A percentile compares a stretch with the other conserved stretches of the same genome.
phyloP scores from a whole-genome alignment of 2,888 invertebrate species.

The Apotomis betuletana region DNA sequence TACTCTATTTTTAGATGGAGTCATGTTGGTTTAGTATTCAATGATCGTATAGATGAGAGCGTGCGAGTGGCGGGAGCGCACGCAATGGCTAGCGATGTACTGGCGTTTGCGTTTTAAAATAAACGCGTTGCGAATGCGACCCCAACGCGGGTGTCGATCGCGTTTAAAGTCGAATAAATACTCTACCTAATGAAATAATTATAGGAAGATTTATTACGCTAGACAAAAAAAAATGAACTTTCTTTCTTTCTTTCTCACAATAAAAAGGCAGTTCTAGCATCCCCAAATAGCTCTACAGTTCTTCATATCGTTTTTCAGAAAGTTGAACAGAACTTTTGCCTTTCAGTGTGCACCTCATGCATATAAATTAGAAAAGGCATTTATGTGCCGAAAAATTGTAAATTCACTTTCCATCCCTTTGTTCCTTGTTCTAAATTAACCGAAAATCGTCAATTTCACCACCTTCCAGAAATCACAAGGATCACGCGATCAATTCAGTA shows the following conservation, averaged over 20 bases:
- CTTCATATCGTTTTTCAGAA: too few species aligned
- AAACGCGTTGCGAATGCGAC: conserved; percentile 50
- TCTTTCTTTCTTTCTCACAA: too few species aligned
- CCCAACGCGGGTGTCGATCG: conserved; percentile 66
- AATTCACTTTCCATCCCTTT: too few species aligned
- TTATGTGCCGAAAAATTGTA: too few species aligned
- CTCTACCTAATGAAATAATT: conserved; percentile 24
- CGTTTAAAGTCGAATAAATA: conserved; percentile 48
- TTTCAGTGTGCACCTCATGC: too few species aligned
- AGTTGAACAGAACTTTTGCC: too few species aligned
- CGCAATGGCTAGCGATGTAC: conserved; percentile 67
- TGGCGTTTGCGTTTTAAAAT: conserved; percentile 59
- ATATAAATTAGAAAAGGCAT: too few species aligned
- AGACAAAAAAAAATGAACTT: too few species aligned
- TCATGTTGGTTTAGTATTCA: conserved; percentile 36
- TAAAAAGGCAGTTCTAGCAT: too few species aligned
- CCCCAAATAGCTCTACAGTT: too few species aligned
- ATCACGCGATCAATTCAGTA: conserved; percentile 13
- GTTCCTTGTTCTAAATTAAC: neutral
- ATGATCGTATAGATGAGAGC: conserved; percentile 55
- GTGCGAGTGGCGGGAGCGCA: conserved; percentile 67
- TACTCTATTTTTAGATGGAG: conserved; percentile 48
- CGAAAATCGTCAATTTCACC: neutral
- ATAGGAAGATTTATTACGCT: conserved; percentile 3
- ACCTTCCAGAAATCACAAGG: neutral